Evolutionary conservation across 1,140 invertebrate species (phyloP).

Genomic region (Diorhabda carinulata): DNA sequence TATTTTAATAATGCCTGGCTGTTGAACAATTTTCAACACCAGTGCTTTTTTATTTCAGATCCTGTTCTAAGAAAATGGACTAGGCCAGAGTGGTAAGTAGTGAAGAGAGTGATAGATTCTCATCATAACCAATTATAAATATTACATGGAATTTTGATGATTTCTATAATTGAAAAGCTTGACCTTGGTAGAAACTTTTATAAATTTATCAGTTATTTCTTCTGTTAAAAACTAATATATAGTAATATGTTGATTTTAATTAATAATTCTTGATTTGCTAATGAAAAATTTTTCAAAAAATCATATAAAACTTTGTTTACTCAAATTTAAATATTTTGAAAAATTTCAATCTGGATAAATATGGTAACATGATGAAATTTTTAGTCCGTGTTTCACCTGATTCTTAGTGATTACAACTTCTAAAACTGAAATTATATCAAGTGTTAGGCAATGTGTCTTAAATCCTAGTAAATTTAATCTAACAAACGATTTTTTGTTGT

Average conservation of each 20-base stretch:
- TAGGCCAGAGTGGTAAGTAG: constrained; percentile 24
- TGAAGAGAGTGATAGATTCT: background rate
- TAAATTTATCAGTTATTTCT: no score
- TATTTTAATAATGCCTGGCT: constrained; percentile 37
- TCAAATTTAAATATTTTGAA: no score
- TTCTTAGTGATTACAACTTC: constrained; percentile 38
- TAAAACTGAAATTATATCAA: constrained; percentile 25
- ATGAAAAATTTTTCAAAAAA: no score
- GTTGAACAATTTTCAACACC: constrained; percentile 42
- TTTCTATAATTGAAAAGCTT: no score
- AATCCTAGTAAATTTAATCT: no score
- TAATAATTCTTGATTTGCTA: no score
- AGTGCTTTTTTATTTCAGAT: constrained; percentile 45
- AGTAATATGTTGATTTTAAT: no score
- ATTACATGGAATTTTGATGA: no score
- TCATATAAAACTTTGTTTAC: no score
- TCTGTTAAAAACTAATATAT: no score
- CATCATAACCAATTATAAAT: constrained; percentile 1
- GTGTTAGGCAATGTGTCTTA: background rate
- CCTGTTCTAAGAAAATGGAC: background rate
- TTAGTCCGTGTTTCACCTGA: constrained; percentile 46
- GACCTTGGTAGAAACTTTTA: no score
- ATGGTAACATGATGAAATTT: constrained; percentile 35
- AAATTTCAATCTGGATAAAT: no score
- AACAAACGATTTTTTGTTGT: constrained; percentile 26